These are phyloP conservation scores for Planiliza haematocheilus DNA, from an alignment of 2,113 vertebrate genomes.

Conservation along the genomic window DNA sequence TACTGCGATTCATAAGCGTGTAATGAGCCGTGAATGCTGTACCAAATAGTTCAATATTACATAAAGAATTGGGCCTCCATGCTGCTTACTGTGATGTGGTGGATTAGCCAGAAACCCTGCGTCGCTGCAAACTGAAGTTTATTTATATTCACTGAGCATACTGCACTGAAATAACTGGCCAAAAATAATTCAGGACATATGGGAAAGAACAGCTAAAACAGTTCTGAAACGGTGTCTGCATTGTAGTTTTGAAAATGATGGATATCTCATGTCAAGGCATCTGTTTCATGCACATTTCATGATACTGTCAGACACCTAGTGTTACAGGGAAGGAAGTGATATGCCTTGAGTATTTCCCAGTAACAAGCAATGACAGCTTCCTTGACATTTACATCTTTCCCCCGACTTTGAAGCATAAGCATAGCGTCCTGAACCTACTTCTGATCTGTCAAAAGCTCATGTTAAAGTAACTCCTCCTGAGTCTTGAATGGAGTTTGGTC, in stretches of 20 bases:
- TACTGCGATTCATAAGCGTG: no score
- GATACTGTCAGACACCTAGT: constrained; percentile 26
- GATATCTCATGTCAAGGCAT: background rate
- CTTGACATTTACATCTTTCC: constrained; percentile 29
- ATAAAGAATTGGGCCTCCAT: no score
- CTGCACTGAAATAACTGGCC: background rate
- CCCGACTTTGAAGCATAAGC: background rate
- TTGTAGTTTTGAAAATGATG: background rate
- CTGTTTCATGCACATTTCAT: constrained; percentile 3
- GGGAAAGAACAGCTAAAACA: background rate
- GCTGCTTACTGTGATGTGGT: no score
- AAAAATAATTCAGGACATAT: background rate
- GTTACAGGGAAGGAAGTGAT: background rate
- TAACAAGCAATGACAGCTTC: constrained; percentile 5
- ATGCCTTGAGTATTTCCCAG: constrained; percentile 11
- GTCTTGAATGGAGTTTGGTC: background rate
- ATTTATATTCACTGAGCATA: background rate
- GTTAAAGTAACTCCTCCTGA: constrained; percentile 19
- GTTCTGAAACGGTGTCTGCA: background rate
- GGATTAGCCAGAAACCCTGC: no score
- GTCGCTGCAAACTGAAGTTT: no score
- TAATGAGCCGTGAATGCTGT: no score
- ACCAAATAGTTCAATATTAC: no score
- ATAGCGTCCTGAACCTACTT: constrained; percentile 10
- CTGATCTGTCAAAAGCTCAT: constrained; percentile 11